A percentile compares a stretch with the other conserved stretches of the same genome.
Evolutionary conservation across 2,888 invertebrate species (phyloP).

Genomic region (Cyclophora albipunctata): DNA sequence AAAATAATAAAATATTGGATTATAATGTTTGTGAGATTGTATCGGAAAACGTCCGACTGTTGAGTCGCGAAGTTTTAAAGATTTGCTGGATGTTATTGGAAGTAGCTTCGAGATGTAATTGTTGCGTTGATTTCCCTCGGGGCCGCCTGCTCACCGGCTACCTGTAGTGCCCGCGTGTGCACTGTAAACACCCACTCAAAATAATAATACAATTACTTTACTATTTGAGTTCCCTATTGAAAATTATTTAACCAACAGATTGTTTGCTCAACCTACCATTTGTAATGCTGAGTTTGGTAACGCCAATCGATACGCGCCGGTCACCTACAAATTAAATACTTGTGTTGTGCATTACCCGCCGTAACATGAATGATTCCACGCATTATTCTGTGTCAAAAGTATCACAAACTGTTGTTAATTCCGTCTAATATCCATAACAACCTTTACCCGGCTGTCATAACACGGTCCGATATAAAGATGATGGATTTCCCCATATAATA

Average conservation of each 20-base stretch:
- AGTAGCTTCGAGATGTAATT: slow-evolving; percentile 67
- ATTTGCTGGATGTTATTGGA: slow-evolving; percentile 55
- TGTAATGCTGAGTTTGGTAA: no score
- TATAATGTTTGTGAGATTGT: slow-evolving; percentile 23
- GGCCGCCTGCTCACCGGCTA: slow-evolving; percentile 38
- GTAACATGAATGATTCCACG: slow-evolving; percentile 40
- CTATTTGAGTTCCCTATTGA: neutral
- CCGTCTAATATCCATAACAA: slow-evolving; percentile 64
- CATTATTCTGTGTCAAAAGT: slow-evolving; percentile 63
- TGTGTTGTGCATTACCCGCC: slow-evolving; percentile 9
- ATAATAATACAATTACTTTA: neutral
- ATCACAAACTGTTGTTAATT: slow-evolving; percentile 68
- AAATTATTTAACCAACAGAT: neutral
- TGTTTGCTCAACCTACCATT: no score
- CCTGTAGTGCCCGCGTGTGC: slow-evolving; percentile 34
- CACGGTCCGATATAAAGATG: slow-evolving; percentile 62
- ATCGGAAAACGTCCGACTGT: slow-evolving; percentile 24
- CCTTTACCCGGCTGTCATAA: slow-evolving; percentile 61
- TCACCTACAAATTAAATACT: slow-evolving; percentile 1
- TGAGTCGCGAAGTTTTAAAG: slow-evolving; percentile 45
- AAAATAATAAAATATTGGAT: slow-evolving; percentile 40
- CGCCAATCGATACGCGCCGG: neutral
- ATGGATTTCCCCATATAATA: slow-evolving; percentile 64
- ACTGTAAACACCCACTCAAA: slow-evolving; percentile 39
- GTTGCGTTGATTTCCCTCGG: slow-evolving; percentile 69